Conservation (phyloP, 2,888 invertebrate species). For the Dascillus cervinus region DNA sequence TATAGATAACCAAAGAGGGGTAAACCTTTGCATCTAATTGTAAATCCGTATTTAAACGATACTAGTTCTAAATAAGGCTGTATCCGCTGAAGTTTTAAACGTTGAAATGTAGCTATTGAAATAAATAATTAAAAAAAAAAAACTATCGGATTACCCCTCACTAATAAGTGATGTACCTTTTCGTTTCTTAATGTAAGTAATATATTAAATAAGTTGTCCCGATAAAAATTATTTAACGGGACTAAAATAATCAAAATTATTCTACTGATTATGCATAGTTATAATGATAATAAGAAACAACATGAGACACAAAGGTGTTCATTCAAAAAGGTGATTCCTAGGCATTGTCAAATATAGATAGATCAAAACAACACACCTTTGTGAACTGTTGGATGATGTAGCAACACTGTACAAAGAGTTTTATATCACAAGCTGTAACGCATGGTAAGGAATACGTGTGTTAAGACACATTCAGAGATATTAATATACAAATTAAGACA, state of each 20-base stretch:
- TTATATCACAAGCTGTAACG: conserved; percentile 40
- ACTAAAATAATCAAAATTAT: conserved; percentile 13
- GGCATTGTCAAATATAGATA: conserved; percentile 9
- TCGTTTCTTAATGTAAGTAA: too few species aligned
- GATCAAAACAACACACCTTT: conserved; percentile 16
- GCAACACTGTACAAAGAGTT: conserved; percentile 30
- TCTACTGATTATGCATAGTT: not conserved
- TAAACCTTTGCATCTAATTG: too few species aligned
- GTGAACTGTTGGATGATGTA: conserved; percentile 21
- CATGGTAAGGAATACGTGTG: conserved; percentile 32
- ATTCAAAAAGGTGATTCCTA: conserved; percentile 6
- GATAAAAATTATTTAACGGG: conserved; percentile 9
- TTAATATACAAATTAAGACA: conserved; percentile 29
- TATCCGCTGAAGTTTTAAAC: too few species aligned
- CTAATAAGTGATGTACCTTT: too few species aligned
- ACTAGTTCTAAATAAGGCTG: too few species aligned
- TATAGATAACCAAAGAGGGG: too few species aligned
- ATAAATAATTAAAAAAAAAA: too few species aligned
- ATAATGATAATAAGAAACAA: not conserved
- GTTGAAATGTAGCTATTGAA: too few species aligned
- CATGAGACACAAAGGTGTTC: not conserved
- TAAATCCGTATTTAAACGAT: too few species aligned
- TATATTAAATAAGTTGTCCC: too few species aligned
- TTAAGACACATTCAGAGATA: conserved; percentile 27
- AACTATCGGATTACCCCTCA: too few species aligned